Evolutionary conservation across 2,797 vertebrate genomes (phyloP), one percentile per base, ranked within the genome.

Genomic region (Coracias cyanogaster): DNA sequence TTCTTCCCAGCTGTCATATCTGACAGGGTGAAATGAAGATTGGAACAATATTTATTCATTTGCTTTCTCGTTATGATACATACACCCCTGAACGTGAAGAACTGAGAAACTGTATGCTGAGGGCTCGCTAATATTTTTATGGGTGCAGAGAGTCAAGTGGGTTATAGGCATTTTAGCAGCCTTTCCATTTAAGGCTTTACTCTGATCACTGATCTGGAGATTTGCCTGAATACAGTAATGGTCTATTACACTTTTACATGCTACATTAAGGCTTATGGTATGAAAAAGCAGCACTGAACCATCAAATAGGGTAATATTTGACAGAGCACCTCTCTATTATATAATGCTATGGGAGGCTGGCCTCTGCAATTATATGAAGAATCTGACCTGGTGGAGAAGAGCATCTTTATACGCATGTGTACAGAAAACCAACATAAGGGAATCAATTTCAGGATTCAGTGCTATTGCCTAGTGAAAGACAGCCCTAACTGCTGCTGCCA

Each of bases 41-140:
- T 64, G 39, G 80, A 87, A 85, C 49, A 52, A 45, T 55, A 8
- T 92, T 94, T 88, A 77, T 82, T 93, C 15, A 48, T 90, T 92
- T 77, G 7, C 9, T 86, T 86, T 92, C 22, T 39, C 48, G 11
- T 73, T 17, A 16, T 49, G 48, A 46, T 22, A 83, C 20, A 76
- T 76, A 19, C 14, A 45, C 12, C 41, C 29, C 28, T 52, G 29
- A 77, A 65, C 43, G 39, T 12, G 21, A 84, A 54, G 20, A 87
- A 49, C 1, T 43, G 52, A 57, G 29, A 82, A 89, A 67, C 21
- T 89, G 7, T 12, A 3, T 69, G 15, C 62, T 69, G 39, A 89
- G 76, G n/a, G 9, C 54, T 79, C 17, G 24, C 15, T 43, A 28
- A 35, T 70, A 46, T 33, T 67, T 90, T 82, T 84, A 35, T 69